A percentile compares a stretch with the other conserved stretches of the same genome.
Conservation (phyloP, 2,797 vertebrate genomes). For the Chelidonichthys spinosus region DNA sequence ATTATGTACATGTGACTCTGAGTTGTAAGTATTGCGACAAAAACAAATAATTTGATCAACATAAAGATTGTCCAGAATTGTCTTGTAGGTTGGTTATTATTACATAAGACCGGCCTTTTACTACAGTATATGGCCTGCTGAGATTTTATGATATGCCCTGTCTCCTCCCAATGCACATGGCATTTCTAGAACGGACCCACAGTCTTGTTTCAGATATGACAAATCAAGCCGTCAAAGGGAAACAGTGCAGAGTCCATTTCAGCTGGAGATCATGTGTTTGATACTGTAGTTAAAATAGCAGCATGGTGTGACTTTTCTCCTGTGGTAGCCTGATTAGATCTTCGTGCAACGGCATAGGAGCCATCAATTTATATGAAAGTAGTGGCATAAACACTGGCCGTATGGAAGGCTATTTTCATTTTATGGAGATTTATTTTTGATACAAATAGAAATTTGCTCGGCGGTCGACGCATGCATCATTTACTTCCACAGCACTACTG, state of each 20-base stretch:
- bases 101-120: neutral
- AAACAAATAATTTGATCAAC: neutral
- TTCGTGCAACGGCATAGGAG: neutral
- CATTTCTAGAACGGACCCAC: slow-evolving; percentile 17
- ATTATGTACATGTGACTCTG: neutral
- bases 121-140: too few relatives aligned
- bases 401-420: slow-evolving; percentile 12
- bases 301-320: slow-evolving; percentile 6
- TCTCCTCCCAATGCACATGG: slow-evolving; percentile 5
- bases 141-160: slow-evolving; percentile 6
- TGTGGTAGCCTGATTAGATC: slow-evolving; percentile 37
- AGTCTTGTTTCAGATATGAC: slow-evolving; percentile 19
- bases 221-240: slow-evolving; percentile 32
- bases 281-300: slow-evolving; percentile 29
- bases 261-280: slow-evolving; percentile 27
- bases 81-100: slow-evolving; percentile 5
- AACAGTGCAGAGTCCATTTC: slow-evolving; percentile 21
- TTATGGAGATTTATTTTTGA: slow-evolving; percentile 20
- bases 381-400: neutral
- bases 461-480: neutral
- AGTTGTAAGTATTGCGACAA: neutral
- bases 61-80: neutral
- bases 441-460: slow-evolving; percentile 10
- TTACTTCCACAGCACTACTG: neutral
- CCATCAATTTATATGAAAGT: slow-evolving; percentile 28